Base-by-base conservation (phyloP, 1,140 invertebrate genomes). In the Drosophila prosaltans region DNA sequence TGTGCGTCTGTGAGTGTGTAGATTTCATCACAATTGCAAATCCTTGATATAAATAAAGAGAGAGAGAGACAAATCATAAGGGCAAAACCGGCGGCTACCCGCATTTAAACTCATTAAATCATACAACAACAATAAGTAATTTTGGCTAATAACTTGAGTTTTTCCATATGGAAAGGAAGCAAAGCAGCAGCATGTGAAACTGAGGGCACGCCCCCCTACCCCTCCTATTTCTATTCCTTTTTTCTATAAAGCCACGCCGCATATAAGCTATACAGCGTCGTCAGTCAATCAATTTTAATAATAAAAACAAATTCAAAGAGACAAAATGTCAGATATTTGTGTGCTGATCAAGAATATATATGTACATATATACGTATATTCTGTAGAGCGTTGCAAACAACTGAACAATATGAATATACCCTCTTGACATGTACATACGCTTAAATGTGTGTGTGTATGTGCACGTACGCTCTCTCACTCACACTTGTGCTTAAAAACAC, bases 281-380 rank as follows among this genome's bases (percentile, higher is more conserved):
- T 4, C 28, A 16, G 28, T 30, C 28, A 30, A 30, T 30, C 28
- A 30, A 30, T 30, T 30, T 30, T 30, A 30, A 30, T 30, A 30
- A 30, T 30, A 58, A 66, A n/a, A 74, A 59, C 69, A 74, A 77
- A 70, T 60, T 67, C 51, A 61, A 61, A 51, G 51, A 36, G 6
- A 36, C 3, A 36, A 5, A 36, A 3, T 3, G 4, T 6, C 32
- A 36, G 32, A 36, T 36, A 36, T 7, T 6, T 3, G 3, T 36
- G 1, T 36, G 32, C 6, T 36, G 32, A 6, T 36, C 32, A 36
- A 36, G 32, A 36, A 36, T 1, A 36, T 36, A 7, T 36, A 36
- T 36, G 28, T 36, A 36, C 4, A 4, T 30, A 30, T 30, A 4
- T 30, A 30, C 4, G 36, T 69, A 62, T 43, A 60, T 36, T 61